Evolutionary conservation across 2,888 invertebrate genomes (phyloP), one percentile per base, ranked within the genome.

Genomic region (Amphipyra tragopoginis): DNA sequence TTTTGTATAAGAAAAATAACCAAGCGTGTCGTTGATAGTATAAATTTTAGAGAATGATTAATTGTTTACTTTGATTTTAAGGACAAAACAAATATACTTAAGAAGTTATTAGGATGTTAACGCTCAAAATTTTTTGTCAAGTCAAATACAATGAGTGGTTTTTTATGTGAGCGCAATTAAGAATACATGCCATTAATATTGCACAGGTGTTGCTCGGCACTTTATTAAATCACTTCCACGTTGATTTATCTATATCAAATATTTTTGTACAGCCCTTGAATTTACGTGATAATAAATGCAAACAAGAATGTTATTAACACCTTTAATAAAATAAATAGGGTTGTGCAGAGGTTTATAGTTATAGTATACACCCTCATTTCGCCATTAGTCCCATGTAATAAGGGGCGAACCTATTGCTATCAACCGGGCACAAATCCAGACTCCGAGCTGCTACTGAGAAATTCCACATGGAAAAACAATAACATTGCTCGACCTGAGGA

Each of bases 41-140:
- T n/a, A 15, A 58, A 65, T 42, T 44, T 39, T 50, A 56, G 3
- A 53, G 58, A 44, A 36, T 36, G 26, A 52, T 40, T 47, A 57
- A 73, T 70, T 62, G 56, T 69, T 69, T 63, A 39, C 57, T 76
- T 65, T 68, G 52, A 72, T 54, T 72, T 65, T 67, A 47, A 55
- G 60, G 45, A 51, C 43, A 71, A 58, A 54, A 63, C 11, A 44
- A 57, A 57, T 74, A 43, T 61, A 53, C 36, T 62, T 53, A 56
- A 50, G 53, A 53, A 47, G 44, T 54, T 61, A 56, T 68, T 68
- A 44, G 64, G 56, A 69, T 68, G 63, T 74, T 42, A 68, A 74
- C 63, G 44, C 26, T 51, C 7, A 49, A 49, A 42, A 67, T 52
- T 61, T 49, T 55, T 70, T 67, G 52, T 38, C 54, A n/a, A 15